A percentile compares a stretch with the other conserved stretches of the same genome.
Evolutionary conservation across 2,113 vertebrate genomes (phyloP).

Genomic region (Procavia capensis): DNA sequence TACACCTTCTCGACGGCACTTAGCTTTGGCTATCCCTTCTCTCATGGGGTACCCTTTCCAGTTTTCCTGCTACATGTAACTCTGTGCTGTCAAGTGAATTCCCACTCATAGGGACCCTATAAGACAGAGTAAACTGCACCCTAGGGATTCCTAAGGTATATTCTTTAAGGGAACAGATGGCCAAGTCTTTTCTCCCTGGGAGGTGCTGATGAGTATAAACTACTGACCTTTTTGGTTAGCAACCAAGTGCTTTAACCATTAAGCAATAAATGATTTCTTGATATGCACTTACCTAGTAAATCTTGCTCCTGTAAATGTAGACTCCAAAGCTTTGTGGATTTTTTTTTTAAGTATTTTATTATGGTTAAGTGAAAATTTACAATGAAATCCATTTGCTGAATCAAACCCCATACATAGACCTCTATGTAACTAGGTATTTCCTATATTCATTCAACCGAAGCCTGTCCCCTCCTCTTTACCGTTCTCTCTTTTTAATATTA

Average conservation of each 20-base stretch:
- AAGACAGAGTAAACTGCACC: neutral
- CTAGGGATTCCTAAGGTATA: neutral
- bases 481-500: too few relatives aligned
- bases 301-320: neutral
- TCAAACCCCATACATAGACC: too few relatives aligned
- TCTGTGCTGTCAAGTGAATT: neutral
- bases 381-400: too few relatives aligned
- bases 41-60: neutral
- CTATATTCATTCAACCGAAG: too few relatives aligned
- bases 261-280: neutral
- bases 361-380: too few relatives aligned
- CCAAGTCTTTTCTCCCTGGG: neutral
- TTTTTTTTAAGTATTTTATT: too few relatives aligned
- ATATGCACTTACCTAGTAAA: neutral
- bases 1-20: accelerated
- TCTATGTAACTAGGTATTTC: too few relatives aligned
- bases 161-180: neutral
- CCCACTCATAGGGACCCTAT: neutral
- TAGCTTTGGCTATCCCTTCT: too few relatives aligned
- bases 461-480: too few relatives aligned
- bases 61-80: neutral
- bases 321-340: neutral
- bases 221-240: neutral
- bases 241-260: neutral
- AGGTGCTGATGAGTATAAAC: neutral